Evolutionary conservation across 1,140 invertebrate species (phyloP).

Genomic region (Aphaenogaster floridana): DNA sequence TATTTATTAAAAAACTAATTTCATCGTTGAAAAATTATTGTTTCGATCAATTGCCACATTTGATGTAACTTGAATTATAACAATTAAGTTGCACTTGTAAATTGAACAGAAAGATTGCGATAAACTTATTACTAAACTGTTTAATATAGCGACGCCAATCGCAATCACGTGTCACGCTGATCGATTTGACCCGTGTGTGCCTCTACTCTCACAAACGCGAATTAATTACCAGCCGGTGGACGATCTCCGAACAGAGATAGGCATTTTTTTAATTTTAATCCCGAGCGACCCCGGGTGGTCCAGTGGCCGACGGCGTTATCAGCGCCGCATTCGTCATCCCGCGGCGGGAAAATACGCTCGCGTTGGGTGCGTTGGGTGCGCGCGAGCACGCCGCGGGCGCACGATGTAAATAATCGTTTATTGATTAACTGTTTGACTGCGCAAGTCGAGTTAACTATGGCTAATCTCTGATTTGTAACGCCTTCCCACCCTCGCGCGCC

Average conservation of each 20-base stretch:
- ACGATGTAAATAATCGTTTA: conserved; percentile 86
- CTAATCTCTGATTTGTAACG: conserved; percentile 87
- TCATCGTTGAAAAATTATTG: not conserved
- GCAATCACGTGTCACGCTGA: not conserved
- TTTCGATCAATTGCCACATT: not conserved
- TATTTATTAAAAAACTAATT: not conserved
- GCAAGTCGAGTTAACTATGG: conserved; percentile 87
- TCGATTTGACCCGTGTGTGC: not conserved
- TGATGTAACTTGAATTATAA: not conserved
- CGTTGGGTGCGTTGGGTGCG: conserved; percentile 1
- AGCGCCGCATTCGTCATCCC: conserved; percentile 57
- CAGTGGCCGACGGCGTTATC: conserved; percentile 55
- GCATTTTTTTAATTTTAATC: conserved; percentile 54
- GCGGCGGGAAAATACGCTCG: conserved; percentile 55
- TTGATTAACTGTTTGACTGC: conserved; percentile 87
- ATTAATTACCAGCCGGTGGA: conserved; percentile 46
- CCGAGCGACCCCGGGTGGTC: conserved; percentile 18
- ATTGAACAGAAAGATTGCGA: conserved; percentile 15
- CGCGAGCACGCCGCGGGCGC: conserved; percentile 64
- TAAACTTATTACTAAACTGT: not conserved
- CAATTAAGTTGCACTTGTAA: not conserved
- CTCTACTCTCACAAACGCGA: conserved; percentile 11
- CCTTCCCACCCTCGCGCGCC: conserved; percentile 76
- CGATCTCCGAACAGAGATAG: conserved; percentile 40
- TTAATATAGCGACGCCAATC: not conserved